Percentiles rank a stretch among this genome's conserved stretches.
phyloP scores from a whole-genome alignment of 64 coral and sea anemone species.

The Stichodactyla mertensii region DNA sequence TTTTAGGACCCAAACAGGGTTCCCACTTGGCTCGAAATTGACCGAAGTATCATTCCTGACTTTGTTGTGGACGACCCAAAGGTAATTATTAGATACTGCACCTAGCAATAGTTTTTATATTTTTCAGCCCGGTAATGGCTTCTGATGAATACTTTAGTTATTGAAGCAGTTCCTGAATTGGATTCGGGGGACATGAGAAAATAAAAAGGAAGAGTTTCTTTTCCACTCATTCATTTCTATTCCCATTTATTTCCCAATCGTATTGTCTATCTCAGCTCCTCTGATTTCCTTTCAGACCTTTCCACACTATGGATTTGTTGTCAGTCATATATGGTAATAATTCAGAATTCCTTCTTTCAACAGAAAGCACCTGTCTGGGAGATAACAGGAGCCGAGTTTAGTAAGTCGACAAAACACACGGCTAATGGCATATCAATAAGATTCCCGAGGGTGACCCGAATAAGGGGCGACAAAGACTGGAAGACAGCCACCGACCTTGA shows the following conservation, averaged over 20 bases:
- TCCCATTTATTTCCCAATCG: too few relatives aligned
- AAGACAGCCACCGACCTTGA: constrained; percentile 83
- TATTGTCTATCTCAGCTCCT: too few relatives aligned
- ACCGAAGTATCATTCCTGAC: constrained; percentile 80
- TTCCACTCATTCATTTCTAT: neutral
- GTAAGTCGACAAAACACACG: constrained; percentile 88
- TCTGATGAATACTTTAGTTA: too few relatives aligned
- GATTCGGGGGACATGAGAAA: too few relatives aligned
- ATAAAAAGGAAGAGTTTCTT: neutral
- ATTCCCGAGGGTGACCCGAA: constrained; percentile 88
- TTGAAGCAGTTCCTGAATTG: too few relatives aligned
- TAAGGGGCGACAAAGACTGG: constrained; percentile 95
- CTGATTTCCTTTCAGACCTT: too few relatives aligned
- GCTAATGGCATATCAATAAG: constrained; percentile 91
- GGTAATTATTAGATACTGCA: constrained; percentile 4
- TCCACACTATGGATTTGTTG: too few relatives aligned
- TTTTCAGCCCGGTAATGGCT: too few relatives aligned
- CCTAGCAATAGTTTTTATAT: too few relatives aligned
- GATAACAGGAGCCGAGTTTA: constrained; percentile 97
- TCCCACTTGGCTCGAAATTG: constrained; percentile 73
- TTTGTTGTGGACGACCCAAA: constrained; percentile 90
- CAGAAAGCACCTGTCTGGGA: constrained; percentile 97
- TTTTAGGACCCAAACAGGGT: constrained; percentile 64
- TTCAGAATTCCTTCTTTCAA: neutral
- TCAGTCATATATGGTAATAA: too few relatives aligned